phyloP scores from a whole-genome alignment of 2,888 invertebrate genomes.

The Phortica okadai region DNA sequence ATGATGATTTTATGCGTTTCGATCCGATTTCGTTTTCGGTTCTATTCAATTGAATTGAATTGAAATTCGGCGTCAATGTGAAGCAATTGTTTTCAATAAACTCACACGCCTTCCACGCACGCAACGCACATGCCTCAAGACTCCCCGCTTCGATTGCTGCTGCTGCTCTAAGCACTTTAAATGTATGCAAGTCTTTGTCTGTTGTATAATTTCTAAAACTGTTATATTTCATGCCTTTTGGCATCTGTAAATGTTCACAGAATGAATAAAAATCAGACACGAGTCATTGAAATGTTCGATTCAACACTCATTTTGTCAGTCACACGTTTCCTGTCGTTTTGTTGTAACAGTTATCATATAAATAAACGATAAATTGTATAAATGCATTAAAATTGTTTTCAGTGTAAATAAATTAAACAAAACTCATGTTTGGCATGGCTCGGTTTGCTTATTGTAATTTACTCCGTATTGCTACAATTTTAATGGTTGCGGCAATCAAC shows the following conservation, averaged over 20 bases:
- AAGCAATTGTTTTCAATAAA: not conserved
- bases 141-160: not conserved
- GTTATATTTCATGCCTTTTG: not conserved
- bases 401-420: not conserved
- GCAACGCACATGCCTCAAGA: not conserved
- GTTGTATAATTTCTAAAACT: not conserved
- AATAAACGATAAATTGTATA: not conserved
- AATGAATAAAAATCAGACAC: too few relatives aligned
- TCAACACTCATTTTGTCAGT: too few relatives aligned
- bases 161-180: not conserved
- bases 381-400: not conserved
- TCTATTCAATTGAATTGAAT: constrained; percentile 1
- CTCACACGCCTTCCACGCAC: not conserved
- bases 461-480: not conserved
- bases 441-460: not conserved
- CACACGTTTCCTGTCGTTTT: too few relatives aligned
- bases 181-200: not conserved
- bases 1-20: not conserved
- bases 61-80: not conserved
- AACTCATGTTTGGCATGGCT: not conserved
- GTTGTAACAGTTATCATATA: not conserved
- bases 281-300: too few relatives aligned
- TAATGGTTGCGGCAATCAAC: not conserved
- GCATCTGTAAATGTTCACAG: not conserved
- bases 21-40: not conserved